Percentiles rank a stretch among this genome's conserved stretches.
phyloP scores from a whole-genome alignment of 2,113 vertebrate genomes.

The Catharus minimus region DNA sequence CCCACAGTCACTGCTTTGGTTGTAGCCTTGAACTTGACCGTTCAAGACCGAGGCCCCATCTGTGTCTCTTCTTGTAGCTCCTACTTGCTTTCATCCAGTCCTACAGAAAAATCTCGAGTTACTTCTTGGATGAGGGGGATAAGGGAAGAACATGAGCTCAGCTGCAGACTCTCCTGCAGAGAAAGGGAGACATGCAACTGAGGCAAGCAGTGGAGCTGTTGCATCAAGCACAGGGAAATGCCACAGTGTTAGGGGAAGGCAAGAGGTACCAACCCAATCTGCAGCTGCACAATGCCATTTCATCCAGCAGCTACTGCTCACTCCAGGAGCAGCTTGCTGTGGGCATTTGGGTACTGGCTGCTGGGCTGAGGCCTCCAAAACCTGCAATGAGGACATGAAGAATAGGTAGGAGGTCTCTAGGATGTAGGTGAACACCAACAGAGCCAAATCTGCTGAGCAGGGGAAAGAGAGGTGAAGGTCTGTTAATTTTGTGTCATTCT shows the following conservation, averaged over 20 bases:
- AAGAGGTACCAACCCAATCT: neutral
- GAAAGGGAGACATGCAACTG: accelerated
- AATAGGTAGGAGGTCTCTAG: neutral
- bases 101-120: neutral
- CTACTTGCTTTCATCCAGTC: neutral
- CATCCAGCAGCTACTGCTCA: neutral
- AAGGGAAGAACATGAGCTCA: neutral
- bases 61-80: neutral
- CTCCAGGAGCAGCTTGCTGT: neutral
- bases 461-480: neutral
- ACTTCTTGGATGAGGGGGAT: neutral
- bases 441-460: neutral
- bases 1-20: neutral
- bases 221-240: neutral
- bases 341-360: neutral
- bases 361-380: neutral
- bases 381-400: neutral
- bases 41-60: neutral
- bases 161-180: neutral
- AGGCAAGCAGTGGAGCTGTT: neutral
- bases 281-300: neutral
- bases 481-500: constrained; percentile 15
- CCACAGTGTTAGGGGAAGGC: neutral
- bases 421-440: neutral
- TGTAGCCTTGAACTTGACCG: neutral